Percentiles rank a stretch among this genome's conserved stretches.
Evolutionary conservation across 2,797 vertebrate species (phyloP).

Genomic region (Acanthiza pusilla): DNA sequence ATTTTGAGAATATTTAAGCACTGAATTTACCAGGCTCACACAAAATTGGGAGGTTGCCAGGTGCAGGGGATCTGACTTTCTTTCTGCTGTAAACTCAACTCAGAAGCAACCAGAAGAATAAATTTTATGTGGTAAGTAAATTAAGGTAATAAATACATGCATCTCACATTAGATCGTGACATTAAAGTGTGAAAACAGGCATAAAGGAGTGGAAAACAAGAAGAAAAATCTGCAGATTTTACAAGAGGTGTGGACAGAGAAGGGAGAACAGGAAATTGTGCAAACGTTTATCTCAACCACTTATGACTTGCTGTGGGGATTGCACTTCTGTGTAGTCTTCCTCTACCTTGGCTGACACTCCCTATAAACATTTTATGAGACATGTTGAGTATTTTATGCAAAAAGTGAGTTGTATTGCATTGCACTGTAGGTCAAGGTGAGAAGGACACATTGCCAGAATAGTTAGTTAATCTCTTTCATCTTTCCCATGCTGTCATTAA

Average conservation of each 20-base stretch:
- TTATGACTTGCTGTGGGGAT: background rate
- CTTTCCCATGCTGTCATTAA: slow-evolving; percentile 46
- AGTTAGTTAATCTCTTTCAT: slow-evolving; percentile 49
- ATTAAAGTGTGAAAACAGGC: background rate
- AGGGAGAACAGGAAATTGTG: background rate
- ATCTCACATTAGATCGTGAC: background rate
- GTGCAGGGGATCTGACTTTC: background rate
- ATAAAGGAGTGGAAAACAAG: background rate
- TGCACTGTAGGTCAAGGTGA: slow-evolving; percentile 36
- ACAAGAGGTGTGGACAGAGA: background rate
- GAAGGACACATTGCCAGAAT: slow-evolving; percentile 38
- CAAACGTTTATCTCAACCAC: background rate
- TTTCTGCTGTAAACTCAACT: background rate
- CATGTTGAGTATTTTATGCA: slow-evolving; percentile 31
- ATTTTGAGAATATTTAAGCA: background rate
- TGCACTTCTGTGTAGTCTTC: background rate
- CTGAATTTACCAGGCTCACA: background rate
- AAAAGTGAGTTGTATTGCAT: slow-evolving; percentile 23
- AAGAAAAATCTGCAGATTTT: background rate
- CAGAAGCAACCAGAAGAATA: background rate
- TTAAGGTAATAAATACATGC: background rate
- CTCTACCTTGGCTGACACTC: background rate
- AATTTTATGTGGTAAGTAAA: background rate
- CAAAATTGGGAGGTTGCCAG: background rate
- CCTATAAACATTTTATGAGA: slow-evolving; percentile 60